Conservation (phyloP, 64 coral and sea anemone genomes). For the Stichodactyla helianthus region DNA sequence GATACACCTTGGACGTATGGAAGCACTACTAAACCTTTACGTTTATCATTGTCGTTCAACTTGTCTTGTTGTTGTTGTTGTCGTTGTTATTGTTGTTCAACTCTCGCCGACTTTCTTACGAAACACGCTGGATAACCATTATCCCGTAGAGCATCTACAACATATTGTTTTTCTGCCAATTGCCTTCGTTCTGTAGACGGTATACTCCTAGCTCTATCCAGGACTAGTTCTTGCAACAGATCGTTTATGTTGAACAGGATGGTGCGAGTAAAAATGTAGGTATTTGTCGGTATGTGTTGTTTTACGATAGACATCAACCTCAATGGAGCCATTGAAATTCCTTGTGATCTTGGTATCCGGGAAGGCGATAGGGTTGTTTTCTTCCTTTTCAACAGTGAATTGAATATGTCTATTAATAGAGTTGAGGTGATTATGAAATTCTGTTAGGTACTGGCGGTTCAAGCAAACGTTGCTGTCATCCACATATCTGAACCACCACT, state of each 20-base stretch:
- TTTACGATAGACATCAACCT: too few relatives aligned
- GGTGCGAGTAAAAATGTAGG: too few relatives aligned
- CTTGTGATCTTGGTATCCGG: too few relatives aligned
- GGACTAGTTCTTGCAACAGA: not conserved
- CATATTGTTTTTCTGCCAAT: not conserved
- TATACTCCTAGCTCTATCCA: not conserved
- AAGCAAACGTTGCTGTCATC: slow-evolving; percentile 12
- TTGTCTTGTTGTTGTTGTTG: too few relatives aligned
- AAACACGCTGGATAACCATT: not conserved
- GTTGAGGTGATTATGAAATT: slow-evolving; percentile 23
- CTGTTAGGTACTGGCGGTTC: not conserved
- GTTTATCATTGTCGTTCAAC: too few relatives aligned
- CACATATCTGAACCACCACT: not conserved
- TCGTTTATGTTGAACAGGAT: not conserved
- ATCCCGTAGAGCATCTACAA: not conserved
- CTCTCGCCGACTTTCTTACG: not conserved
- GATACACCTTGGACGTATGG: too few relatives aligned
- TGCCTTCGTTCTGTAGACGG: not conserved
- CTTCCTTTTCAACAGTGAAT: slow-evolving; percentile 9
- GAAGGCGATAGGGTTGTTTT: too few relatives aligned
- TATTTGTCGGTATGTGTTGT: too few relatives aligned
- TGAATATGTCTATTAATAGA: slow-evolving; percentile 30
- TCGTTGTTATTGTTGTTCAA: too few relatives aligned
- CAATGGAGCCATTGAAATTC: too few relatives aligned
- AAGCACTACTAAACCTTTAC: too few relatives aligned